Conservation (phyloP, 2,888 invertebrate species). For the Lasioglossum malachurum region DNA sequence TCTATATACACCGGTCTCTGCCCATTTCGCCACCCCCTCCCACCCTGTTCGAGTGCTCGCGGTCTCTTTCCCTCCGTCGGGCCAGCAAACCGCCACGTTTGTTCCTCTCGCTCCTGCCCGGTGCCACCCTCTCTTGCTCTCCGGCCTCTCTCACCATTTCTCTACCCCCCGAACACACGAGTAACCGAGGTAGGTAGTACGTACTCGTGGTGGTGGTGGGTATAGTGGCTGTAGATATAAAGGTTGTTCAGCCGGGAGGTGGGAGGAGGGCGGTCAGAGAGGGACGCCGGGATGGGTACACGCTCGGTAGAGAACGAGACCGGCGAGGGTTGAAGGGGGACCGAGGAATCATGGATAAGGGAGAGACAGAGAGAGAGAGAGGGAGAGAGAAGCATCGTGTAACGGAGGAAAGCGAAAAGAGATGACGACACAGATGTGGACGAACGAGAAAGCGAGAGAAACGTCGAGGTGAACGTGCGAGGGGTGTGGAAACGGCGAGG, state of each 20-base stretch:
- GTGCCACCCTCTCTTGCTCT: constrained; percentile 17
- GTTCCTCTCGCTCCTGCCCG: constrained; percentile 42
- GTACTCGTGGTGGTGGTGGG: constrained; percentile 78
- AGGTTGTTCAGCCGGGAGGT: constrained; percentile 79
- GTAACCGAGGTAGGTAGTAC: constrained; percentile 71
- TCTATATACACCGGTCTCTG: constrained; percentile 37
- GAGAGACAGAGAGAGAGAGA: constrained; percentile 31
- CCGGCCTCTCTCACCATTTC: constrained; percentile 13
- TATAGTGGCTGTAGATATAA: constrained; percentile 82
- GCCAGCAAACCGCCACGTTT: constrained; percentile 46
- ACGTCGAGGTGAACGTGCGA: not conserved
- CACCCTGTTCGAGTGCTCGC: constrained; percentile 9
- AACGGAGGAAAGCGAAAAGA: constrained; percentile 44
- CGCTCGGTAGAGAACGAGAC: constrained; percentile 37
- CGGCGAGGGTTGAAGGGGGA: constrained; percentile 52
- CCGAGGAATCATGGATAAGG: constrained; percentile 50
- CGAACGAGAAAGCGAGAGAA: constrained; percentile 25
- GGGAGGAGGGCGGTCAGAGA: constrained; percentile 61
- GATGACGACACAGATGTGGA: constrained; percentile 37
- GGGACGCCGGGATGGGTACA: constrained; percentile 29
- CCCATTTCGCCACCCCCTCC: constrained; percentile 28
- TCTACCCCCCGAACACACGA: constrained; percentile 66
- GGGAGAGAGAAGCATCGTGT: not conserved
- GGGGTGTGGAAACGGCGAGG: constrained; percentile 7
- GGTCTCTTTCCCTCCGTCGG: constrained; percentile 30